Evolutionary conservation across 2,888 invertebrate species (phyloP).

Genomic region (Tanytarsus gracilentus): DNA sequence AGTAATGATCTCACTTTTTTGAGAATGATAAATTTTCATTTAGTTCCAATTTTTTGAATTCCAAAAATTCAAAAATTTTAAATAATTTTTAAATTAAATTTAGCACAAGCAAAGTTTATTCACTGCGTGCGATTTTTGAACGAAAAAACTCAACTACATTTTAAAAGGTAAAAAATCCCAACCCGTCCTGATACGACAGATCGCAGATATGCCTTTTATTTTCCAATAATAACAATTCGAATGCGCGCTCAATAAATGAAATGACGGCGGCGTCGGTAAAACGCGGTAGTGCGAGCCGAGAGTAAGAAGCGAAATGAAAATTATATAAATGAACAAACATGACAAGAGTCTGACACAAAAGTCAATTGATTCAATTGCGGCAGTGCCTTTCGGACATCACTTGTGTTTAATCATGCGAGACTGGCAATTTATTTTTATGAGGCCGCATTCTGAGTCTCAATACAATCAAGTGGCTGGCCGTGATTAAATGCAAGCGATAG

Average conservation of each 20-base stretch:
- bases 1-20: too few species aligned
- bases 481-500: neutral
- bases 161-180: neutral
- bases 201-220: neutral
- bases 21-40: too few species aligned
- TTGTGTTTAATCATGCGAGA: neutral
- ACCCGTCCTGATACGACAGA: neutral
- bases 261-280: neutral
- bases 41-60: too few species aligned
- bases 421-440: neutral
- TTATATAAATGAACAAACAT: neutral
- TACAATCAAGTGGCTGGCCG: neutral
- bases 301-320: neutral
- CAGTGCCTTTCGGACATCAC: neutral
- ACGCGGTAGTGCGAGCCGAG: neutral
- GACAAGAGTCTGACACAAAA: conserved; percentile 12
- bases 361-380: conserved; percentile 12
- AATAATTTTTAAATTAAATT: too few species aligned
- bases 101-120: too few species aligned
- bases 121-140: too few species aligned
- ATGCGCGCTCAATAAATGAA: neutral
- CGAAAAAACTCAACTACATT: too few species aligned
- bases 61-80: too few species aligned
- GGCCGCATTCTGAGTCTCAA: neutral
- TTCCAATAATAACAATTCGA: neutral